Evolutionary conservation across 30 jellyfish, hydroid and myxozoan species (phyloP), one percentile per base, ranked within the genome.

Genomic region (Kudoa iwatai): DNA sequence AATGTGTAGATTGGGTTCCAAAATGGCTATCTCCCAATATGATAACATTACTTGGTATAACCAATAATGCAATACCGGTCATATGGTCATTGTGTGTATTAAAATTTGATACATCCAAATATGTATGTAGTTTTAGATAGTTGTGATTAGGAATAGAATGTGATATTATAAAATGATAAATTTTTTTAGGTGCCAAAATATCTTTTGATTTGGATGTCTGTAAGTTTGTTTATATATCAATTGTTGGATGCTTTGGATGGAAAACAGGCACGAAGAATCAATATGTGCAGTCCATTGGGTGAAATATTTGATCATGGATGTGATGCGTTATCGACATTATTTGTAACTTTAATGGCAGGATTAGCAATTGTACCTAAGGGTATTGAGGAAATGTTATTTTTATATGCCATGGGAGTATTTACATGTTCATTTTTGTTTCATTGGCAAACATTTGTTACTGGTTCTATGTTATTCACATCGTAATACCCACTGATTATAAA

Each of bases 251-350:
- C 90, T 6, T 57, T 68, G 15, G 90, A 68, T 52, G 90, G 90
- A 16, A 68, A 58, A 49, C 90, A 68, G 55, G 90, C 90, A 31
- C 42, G 86, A 14, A 53, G 86, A 26, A 53, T 82, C 15, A 68
- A 68, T 20, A 49, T 64, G 17, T 33, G 84, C 23, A 52, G 86
- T 16, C 90, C 90, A 26, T 55, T 68, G 53, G 90, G 90, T 12
- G 90, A 68, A 42, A 25, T 68, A 22, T 68, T 68, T 53, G 90
- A 68, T 35, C 90, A 68, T 50, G 90, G 90, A 26, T 68, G 90
- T 58, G 90, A 68, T 54, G 49, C 90, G 14, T 53, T 59, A 11
- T 59, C 90, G 42, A 23, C 43, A 25, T 43, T 68, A 7, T 26
- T 59, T 36, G 58, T 49, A 12, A 41, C n/a, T n/a, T n/a, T n/a